Percentiles rank a stretch among this genome's conserved stretches.
phyloP scores from a whole-genome alignment of 2,797 vertebrate genomes.

The Petrocephalus schoutedeni region DNA sequence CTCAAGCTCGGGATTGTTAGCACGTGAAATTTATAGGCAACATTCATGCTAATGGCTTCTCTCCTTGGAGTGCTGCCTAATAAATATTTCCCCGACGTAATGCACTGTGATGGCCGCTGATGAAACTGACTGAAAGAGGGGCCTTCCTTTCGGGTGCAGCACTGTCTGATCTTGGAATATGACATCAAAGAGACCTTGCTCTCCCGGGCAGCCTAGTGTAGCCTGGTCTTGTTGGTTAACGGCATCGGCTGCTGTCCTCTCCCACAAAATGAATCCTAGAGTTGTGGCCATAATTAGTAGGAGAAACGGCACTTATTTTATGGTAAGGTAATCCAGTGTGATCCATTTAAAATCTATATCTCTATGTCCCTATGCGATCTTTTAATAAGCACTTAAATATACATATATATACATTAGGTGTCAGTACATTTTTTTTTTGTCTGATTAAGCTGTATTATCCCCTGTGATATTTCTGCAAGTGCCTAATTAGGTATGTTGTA shows the following conservation, averaged over 20 bases:
- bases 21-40: background rate
- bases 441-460: background rate
- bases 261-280: background rate
- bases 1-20: background rate
- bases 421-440: background rate
- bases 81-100: background rate
- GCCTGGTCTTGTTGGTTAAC: background rate
- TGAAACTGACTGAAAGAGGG: background rate
- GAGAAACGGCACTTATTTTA: background rate
- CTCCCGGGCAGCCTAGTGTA: background rate
- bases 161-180: background rate
- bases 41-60: background rate
- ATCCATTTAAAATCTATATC: background rate
- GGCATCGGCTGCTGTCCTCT: background rate
- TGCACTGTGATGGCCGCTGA: background rate
- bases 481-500: background rate
- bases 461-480: background rate
- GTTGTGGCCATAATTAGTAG: background rate
- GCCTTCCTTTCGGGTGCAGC: background rate
- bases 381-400: background rate
- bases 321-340: background rate
- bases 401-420: background rate
- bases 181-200: background rate
- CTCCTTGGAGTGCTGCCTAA: background rate
- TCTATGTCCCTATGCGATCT: background rate